Base-by-base conservation (phyloP, 2,797 vertebrate species). In the Sebastes dallii region DNA sequence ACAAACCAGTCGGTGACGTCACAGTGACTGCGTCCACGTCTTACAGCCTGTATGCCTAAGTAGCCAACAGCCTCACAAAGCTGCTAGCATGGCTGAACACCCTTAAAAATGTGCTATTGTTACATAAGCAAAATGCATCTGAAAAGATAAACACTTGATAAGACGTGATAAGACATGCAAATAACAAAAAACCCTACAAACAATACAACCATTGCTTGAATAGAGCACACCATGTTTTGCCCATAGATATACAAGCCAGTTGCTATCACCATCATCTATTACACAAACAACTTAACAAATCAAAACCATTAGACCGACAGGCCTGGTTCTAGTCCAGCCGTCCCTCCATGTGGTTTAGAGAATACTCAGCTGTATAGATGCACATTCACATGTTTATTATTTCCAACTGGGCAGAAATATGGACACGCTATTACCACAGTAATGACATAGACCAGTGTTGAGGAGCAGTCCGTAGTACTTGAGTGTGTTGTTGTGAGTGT, bases 391-490 rank as follows among this genome's bases (percentile, higher is more conserved):
- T 55, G 14, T 52, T 64, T 72, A 16, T 71, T 61, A 25, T 77
- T 71, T 60, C 11, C 39, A 64, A 14, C 10, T 36, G 46, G n/a
- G 11, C 20, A 32, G 34, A 81, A 42, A 36, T 14, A 52, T 22
- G 36, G 46, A 46, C 36, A 46, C n/a, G 3, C 22, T 66, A 50
- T 78, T 65, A 52, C n/a, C 72, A 70, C 50, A 59, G 60, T 72
- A 56, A 78, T 68, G 61, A 70, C 29, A 71, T 32, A 27, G 32
- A 80, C 80, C 42, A 62, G 4, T 30, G 29, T 67, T 68, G 39
- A 10, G 12, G 20, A 66, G 78, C 62, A 36, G 22, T 36, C 22
- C 12, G 29, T 12, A 16, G 36, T 36, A 77, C 42, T 46, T 1
- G 3, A 50, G 14, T 42, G 39, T 46, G 42, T 46, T 46, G 42